These are phyloP conservation scores for Gambusia yucatana DNA, from an alignment of 2,797 vertebrate genomes.

Conservation along the genomic window DNA sequence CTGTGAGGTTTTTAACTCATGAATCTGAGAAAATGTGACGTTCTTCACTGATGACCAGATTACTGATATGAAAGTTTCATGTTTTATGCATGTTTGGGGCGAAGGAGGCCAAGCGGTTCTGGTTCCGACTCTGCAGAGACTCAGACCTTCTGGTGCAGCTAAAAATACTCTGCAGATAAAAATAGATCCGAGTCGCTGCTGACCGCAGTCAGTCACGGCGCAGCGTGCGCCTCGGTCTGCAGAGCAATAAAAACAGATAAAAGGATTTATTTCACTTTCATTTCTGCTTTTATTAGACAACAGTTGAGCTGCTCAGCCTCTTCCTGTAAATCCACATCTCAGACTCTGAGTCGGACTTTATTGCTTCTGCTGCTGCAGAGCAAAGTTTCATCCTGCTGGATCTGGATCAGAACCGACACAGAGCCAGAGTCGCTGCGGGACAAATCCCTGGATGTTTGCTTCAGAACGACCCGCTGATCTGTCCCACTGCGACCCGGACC, in stretches of 20 bases:
- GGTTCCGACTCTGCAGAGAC: constrained; percentile 29
- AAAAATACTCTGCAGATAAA: constrained; percentile 59
- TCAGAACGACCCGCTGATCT: no score
- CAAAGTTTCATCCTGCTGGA: constrained; percentile 28
- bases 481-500: no score
- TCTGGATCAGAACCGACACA: constrained; percentile 16
- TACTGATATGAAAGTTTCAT: no score
- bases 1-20: no score
- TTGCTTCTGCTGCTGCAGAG: constrained; percentile 23
- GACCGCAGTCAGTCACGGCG: not conserved
- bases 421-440: constrained; percentile 28
- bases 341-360: not conserved
- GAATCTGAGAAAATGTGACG: no score
- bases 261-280: not conserved
- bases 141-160: constrained; percentile 26
- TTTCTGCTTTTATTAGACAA: constrained; percentile 13
- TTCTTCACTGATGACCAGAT: no score
- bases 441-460: constrained; percentile 23
- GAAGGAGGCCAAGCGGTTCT: constrained; percentile 16
- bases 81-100: no score
- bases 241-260: not conserved
- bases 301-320: not conserved
- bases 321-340: not conserved
- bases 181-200: constrained; percentile 39
- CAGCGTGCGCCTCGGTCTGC: not conserved